Percentiles rank a stretch among this genome's conserved stretches.
phyloP scores from a whole-genome alignment of 2,888 invertebrate genomes.

The Pollenia amentaria region DNA sequence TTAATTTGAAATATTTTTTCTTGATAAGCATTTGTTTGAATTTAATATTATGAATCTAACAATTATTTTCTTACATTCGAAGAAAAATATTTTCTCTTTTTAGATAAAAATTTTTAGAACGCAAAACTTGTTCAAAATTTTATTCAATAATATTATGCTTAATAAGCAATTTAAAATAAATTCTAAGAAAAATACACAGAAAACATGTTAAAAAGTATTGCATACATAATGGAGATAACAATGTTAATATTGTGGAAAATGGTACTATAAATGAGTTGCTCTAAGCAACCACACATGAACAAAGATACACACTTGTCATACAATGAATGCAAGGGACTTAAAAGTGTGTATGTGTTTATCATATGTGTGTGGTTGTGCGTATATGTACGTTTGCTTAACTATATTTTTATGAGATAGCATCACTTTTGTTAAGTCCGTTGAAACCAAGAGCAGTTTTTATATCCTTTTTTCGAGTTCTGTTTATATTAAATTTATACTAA shows the following conservation, averaged over 20 bases:
- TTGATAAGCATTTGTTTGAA: too few species aligned
- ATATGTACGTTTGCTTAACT: background rate
- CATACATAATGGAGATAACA: background rate
- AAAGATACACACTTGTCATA: background rate
- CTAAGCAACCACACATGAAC: background rate
- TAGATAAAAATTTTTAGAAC: too few species aligned
- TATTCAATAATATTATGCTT: background rate
- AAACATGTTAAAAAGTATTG: background rate
- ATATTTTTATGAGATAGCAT: conserved; percentile 4
- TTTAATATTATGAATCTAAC: too few species aligned
- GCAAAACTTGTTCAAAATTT: too few species aligned
- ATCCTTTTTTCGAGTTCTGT: background rate
- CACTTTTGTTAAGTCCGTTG: conserved; percentile 12
- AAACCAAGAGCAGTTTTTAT: background rate
- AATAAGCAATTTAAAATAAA: conserved; percentile 3
- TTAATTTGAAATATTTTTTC: too few species aligned
- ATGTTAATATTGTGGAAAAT: conserved; percentile 20
- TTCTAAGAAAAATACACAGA: background rate
- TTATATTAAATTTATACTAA: background rate
- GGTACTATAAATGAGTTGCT: background rate
- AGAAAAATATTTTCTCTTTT: too few species aligned
- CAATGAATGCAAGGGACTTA: background rate
- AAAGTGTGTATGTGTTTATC: background rate
- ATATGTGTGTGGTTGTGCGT: background rate
- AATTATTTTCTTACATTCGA: too few species aligned